Conservation (phyloP, 2,113 vertebrate species). For the Psophia crepitans region DNA sequence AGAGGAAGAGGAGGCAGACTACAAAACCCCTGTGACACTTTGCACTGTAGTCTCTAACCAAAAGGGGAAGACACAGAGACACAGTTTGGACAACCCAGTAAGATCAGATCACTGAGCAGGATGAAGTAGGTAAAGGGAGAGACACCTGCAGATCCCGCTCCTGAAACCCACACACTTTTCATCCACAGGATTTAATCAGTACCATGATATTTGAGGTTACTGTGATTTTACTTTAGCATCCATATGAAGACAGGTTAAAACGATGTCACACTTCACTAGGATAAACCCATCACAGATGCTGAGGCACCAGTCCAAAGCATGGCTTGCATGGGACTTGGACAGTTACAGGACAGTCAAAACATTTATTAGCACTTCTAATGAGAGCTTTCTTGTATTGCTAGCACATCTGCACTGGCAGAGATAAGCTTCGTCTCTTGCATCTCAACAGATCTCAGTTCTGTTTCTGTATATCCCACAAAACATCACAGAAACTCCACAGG, state of each 20-base stretch:
- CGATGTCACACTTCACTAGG: not conserved
- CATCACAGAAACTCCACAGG: not conserved
- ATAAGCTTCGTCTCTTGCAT: not conserved
- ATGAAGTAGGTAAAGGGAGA: not conserved
- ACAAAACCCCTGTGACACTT: not conserved
- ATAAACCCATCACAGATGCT: not conserved
- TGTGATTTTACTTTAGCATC: not conserved
- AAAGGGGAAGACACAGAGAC: not conserved
- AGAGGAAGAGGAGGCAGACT: not conserved
- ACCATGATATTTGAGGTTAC: not conserved
- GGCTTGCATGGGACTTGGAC: not conserved
- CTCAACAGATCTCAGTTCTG: not conserved
- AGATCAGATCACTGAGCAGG: not conserved
- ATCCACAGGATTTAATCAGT: not conserved
- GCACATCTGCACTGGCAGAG: not conserved
- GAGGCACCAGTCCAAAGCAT: not conserved
- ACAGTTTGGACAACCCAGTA: not conserved
- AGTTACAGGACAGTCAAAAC: not conserved
- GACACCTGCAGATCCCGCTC: not conserved
- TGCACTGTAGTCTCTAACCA: not conserved
- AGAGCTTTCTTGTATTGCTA: not conserved
- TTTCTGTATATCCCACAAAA: not conserved
- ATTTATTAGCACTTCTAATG: not conserved
- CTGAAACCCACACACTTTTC: not conserved
- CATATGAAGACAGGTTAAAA: not conserved